Evolutionary conservation across 92 coral and sea anemone genomes (phyloP).

Genomic region (Zoanthus solanderi): DNA sequence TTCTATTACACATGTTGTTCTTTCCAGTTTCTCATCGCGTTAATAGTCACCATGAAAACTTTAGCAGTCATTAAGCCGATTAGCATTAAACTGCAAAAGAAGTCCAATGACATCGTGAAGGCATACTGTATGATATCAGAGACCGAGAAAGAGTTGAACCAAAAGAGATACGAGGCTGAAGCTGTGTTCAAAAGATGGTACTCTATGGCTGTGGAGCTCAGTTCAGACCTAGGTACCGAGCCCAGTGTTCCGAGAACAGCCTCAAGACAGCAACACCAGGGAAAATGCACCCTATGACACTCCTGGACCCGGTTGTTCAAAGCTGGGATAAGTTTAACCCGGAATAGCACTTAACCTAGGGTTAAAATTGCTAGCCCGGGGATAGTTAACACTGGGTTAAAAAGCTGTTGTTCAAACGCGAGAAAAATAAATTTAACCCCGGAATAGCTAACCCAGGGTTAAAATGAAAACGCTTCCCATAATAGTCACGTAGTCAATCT

Average conservation of each 20-base stretch:
- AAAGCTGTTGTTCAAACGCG: too few relatives aligned
- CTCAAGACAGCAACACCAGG: slow-evolving; percentile 55
- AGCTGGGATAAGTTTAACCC: too few relatives aligned
- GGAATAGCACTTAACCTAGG: too few relatives aligned
- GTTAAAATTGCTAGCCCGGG: too few relatives aligned
- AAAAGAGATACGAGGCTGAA: slow-evolving; percentile 52
- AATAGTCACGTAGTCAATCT: neutral
- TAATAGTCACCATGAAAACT: slow-evolving; percentile 58
- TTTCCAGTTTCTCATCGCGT: slow-evolving; percentile 60
- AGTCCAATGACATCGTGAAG: slow-evolving; percentile 67
- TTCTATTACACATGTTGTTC: slow-evolving; percentile 50
- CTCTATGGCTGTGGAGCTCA: slow-evolving; percentile 42
- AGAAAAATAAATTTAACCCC: neutral
- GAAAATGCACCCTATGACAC: slow-evolving; percentile 63
- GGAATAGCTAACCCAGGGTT: slow-evolving; percentile 17
- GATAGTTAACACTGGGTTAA: neutral
- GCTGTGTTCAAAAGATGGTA: slow-evolving; percentile 54
- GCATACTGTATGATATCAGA: slow-evolving; percentile 60
- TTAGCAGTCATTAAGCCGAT: slow-evolving; percentile 63
- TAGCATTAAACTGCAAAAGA: slow-evolving; percentile 62
- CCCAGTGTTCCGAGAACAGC: slow-evolving; percentile 58
- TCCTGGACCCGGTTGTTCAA: slow-evolving; percentile 2
- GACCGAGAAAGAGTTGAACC: slow-evolving; percentile 48
- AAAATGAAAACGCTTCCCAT: neutral
- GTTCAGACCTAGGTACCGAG: slow-evolving; percentile 47